phyloP scores from a whole-genome alignment of 2,113 vertebrate genomes.

The Phalacrocorax brasilianus region DNA sequence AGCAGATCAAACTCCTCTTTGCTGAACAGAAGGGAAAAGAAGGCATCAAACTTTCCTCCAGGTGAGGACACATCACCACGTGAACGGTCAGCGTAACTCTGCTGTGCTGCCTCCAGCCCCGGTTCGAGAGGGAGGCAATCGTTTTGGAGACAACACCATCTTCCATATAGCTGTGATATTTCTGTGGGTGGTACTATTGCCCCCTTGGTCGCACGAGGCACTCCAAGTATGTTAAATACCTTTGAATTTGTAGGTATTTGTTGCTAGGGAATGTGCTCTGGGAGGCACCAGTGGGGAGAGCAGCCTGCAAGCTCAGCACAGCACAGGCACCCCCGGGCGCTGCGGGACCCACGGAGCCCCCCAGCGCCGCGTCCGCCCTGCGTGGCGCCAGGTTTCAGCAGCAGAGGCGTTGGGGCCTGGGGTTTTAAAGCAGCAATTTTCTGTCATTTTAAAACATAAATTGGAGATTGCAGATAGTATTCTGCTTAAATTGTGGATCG shows the following conservation, averaged over 20 bases:
- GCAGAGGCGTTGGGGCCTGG: neutral
- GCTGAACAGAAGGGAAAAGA: neutral
- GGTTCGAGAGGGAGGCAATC: neutral
- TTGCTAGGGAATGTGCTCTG: neutral
- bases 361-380: neutral
- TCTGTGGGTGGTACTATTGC: neutral
- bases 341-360: neutral
- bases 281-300: neutral
- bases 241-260: slow-evolving; percentile 12
- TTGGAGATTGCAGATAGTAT: neutral
- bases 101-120: neutral
- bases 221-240: neutral
- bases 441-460: neutral
- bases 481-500: neutral
- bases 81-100: neutral
- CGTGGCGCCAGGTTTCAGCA: neutral
- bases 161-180: neutral
- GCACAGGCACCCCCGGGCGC: neutral
- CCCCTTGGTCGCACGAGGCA: neutral
- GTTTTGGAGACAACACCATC: neutral
- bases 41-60: neutral
- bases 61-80: neutral
- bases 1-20: slow-evolving; percentile 15
- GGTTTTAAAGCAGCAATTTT: neutral
- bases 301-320: neutral